Evolutionary conservation across 2,113 vertebrate genomes (phyloP), one percentile per base, ranked within the genome.

Genomic region (Ceyx margarethae): DNA sequence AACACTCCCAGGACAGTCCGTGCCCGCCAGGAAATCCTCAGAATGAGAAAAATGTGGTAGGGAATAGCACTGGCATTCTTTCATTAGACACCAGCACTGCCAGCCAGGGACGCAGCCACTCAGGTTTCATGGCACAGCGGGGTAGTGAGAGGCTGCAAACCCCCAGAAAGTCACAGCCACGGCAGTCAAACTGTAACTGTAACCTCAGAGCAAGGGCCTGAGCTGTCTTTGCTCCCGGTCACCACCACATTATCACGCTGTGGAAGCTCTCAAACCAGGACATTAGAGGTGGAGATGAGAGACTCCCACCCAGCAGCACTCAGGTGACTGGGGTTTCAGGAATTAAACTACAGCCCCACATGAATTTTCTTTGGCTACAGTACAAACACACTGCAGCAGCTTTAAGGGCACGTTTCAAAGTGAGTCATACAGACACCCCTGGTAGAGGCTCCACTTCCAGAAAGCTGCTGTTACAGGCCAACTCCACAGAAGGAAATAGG

Each of bases 41-140:
- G 95, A 95, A 95, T 91, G 93, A 95, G 65, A 95, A 96, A 95
- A 95, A 96, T 94, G 91, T 57, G 50, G 73, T 58, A 78, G 31
- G 5, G 0, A 83, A 84, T 71, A 93, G 88, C 77, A 77, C 1
- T 1, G 0, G 74, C 90, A 94, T 94, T 91, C 86, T 46, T 92
- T 35, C 74, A 16, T 20, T 3, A 91, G 72, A 67, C 50, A 87
- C 50, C 66, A 0, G 0, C 57, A 33, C 35, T 2, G 14, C 21
- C 88, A 40, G 76, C 45, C 74, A 79, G 33, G 43, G 54, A 56
- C 5, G 1, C 3, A 2, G 26, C 37, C 65, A 11, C 76, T 35
- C 67, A 1, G 2, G 20, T 23, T 48, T 37, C 46, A 18, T 2
- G 3, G 58, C 69, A 53, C 42, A 65, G 53, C 20, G 9, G 6